These are phyloP conservation scores for Andricus curvator DNA, from an alignment of 2,888 invertebrate species.

Conservation along the genomic window DNA sequence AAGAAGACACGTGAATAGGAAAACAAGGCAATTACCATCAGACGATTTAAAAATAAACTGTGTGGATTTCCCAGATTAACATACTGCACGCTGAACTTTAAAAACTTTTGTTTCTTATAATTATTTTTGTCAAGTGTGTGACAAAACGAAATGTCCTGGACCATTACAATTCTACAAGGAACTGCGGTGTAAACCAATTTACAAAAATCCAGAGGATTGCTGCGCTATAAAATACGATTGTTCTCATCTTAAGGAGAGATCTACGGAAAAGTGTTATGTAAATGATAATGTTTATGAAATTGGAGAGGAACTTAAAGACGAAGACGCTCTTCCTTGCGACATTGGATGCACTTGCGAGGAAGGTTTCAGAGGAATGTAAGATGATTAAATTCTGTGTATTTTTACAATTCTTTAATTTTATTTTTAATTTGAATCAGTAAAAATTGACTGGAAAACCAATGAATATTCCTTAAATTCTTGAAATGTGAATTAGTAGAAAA, in stretches of 20 bases:
- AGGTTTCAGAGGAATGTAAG: slow-evolving; percentile 52
- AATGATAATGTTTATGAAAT: slow-evolving; percentile 63
- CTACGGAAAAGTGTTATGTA: slow-evolving; percentile 64
- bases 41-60: too few species aligned
- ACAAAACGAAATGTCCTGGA: slow-evolving; percentile 63
- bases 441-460: too few species aligned
- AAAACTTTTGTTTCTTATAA: neutral
- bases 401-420: neutral
- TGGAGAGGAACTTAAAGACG: slow-evolving; percentile 59
- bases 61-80: too few species aligned
- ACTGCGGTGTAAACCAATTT: slow-evolving; percentile 64
- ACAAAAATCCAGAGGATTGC: slow-evolving; percentile 51
- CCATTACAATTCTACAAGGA: slow-evolving; percentile 63
- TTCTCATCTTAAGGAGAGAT: slow-evolving; percentile 57
- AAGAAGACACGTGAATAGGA: too few species aligned
- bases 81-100: too few species aligned
- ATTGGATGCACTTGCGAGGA: slow-evolving; percentile 58
- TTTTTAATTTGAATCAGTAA: too few species aligned
- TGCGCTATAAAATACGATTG: slow-evolving; percentile 68
- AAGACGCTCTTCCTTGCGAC: slow-evolving; percentile 67
- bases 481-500: too few species aligned
- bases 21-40: too few species aligned
- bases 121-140: slow-evolving; percentile 50
- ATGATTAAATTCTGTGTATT: slow-evolving; percentile 4
- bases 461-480: too few species aligned